Evolutionary conservation across 1,140 invertebrate species (phyloP), one percentile per base, ranked within the genome.

Genomic region (Mesaphorura yosii): DNA sequence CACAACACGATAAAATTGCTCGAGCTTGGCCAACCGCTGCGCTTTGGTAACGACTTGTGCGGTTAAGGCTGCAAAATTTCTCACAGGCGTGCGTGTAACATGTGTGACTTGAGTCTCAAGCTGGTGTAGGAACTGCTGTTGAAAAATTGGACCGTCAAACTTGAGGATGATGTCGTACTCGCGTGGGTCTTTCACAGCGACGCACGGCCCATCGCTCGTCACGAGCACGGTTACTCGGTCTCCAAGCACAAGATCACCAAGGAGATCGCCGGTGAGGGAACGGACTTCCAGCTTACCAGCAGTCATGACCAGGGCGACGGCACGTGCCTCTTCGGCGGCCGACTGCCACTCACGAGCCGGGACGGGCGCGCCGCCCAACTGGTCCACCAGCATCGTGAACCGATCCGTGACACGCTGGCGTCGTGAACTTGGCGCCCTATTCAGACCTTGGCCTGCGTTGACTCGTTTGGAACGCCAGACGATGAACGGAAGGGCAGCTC

Each of bases 131-230:
- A 56, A 60, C 1, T 53, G 42, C 6, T 46, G 51, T 20, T 51
- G 14, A 3, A 57, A 20, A 37, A 51, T 44, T 10, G 14, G 2
- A 10, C 39, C 37, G 22, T 55, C 58, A 48, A 60, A 60, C 34
- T 56, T 17, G 3, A 60, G 26, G 3, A 67, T 72, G 41, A 73
- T 59, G 52, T 83, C 80, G 64, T 81, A 80, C 64, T 78, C 77
- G 55, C 76, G 72, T 0, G 71, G 67, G n/a, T 76, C 68, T 51
- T 73, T 71, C 15, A 81, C 63, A 23, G 76, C 53, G 0, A 79
- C 17, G 51, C 72, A 70, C 12, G 69, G 65, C 12, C 70, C 69
- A 62, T 78, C 74, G 47, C 68, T 70, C 10, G 66, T 60, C 6
- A 62, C 53, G 46, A 64, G 62, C 17, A 70, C 42, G 37, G 66